These are phyloP conservation scores for Neodiprion pinetum DNA, from an alignment of 1,140 invertebrate genomes.

Conservation along the genomic window DNA sequence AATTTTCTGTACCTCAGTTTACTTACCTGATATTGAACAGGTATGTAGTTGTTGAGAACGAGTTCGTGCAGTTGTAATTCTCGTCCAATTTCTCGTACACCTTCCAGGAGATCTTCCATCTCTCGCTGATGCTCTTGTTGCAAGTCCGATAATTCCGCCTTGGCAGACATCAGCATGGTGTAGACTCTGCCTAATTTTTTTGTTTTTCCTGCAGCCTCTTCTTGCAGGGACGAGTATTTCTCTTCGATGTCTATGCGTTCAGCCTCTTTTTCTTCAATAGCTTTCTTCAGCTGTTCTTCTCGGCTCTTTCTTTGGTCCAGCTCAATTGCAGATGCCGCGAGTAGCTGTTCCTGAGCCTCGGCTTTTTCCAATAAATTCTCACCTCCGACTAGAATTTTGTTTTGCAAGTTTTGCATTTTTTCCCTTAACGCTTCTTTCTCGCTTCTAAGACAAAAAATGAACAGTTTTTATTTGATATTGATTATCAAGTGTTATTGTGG, in stretches of 20 bases:
- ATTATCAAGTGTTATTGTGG: not conserved
- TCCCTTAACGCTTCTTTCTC: constrained; percentile 81
- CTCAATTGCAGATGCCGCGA: constrained; percentile 91
- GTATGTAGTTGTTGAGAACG: constrained; percentile 89
- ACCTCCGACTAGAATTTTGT: constrained; percentile 96
- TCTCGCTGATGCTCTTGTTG: constrained; percentile 95
- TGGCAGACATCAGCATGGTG: constrained; percentile 79
- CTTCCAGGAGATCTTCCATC: constrained; percentile 94
- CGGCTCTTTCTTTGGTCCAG: constrained; percentile 83
- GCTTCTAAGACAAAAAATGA: constrained; percentile 59
- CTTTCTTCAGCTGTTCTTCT: constrained; percentile 83
- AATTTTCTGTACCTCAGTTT: constrained; percentile 10
- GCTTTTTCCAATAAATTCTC: constrained; percentile 98
- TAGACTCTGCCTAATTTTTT: constrained; percentile 93
- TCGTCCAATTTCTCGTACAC: constrained; percentile 84
- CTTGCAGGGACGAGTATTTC: constrained; percentile 92
- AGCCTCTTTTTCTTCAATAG: constrained; percentile 86
- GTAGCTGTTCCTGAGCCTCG: constrained; percentile 88
- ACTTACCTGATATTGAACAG: constrained; percentile 82
- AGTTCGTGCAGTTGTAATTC: constrained; percentile 92
- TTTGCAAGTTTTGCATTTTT: constrained; percentile 90
- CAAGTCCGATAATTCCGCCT: constrained; percentile 87
- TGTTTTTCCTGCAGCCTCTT: constrained; percentile 90
- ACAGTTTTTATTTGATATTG: constrained; percentile 13
- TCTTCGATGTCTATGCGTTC: constrained; percentile 96